Base-by-base conservation (phyloP, 2,113 vertebrate species). In the Pipa parva region DNA sequence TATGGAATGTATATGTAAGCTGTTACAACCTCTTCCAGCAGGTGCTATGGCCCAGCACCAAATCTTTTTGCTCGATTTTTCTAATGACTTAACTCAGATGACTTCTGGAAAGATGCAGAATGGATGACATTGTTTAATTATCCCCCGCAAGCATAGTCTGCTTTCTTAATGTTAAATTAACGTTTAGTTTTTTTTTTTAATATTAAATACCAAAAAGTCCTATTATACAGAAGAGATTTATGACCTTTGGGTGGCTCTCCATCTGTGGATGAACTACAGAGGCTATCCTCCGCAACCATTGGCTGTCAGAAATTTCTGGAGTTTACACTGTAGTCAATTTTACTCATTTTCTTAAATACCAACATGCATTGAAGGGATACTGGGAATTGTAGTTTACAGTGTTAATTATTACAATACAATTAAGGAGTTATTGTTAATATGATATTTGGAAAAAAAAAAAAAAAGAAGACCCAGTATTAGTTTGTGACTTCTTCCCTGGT, bases 1-100 rank as follows among this genome's bases (percentile, higher is more conserved):
- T 64, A 77, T 62, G 72, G 71, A 28, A 7, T 1, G 20, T 31
- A 70, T 62, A 73, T 75, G 64, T 61, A 46, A 61, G 36, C 25
- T 24, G 33, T 54, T 70, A 70, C 66, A 70, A 70, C 48, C 54
- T 51, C 60, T 50, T 70, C 57, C 48, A 70, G 66, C 66, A 70
- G 66, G 66, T 70, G 66, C 66, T 45, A 26, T 70, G 66, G 66
- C 66, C 49, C 13, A n/a, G 20, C 27, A 70, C 66, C 57, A 61
- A 61, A 39, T 36, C 33, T 5, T n/a, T n/a, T 20, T 39, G 29
- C 48, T 68, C 46, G 28, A 46, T 49, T 39, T 68, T 27, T 49
- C 54, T 49, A 29, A 67, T 59, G 7, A n/a, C 36, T 49, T 68
- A 59, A 51, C 65, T 68, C 51, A 28, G 28, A 50, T 67, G 29